Percentiles rank a stretch among this genome's conserved stretches.
Conservation (phyloP, 2,113 vertebrate genomes). For the Bos javanicus region DNA sequence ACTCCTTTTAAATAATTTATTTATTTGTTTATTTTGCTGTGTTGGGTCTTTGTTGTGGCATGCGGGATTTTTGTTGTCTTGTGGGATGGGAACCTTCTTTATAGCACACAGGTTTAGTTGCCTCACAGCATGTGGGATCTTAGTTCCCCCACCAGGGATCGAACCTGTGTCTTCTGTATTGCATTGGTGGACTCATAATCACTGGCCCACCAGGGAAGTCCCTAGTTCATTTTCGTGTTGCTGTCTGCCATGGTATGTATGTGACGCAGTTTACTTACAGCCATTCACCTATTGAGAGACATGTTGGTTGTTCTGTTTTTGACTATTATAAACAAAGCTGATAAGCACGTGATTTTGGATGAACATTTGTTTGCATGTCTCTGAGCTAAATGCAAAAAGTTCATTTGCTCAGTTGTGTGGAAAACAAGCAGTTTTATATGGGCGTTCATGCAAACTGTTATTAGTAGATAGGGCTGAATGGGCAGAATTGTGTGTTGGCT, state of each 20-base stretch:
- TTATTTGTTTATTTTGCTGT: neutral
- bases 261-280: neutral
- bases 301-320: neutral
- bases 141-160: neutral
- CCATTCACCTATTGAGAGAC: neutral
- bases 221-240: neutral
- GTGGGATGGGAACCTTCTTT: neutral
- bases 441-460: neutral
- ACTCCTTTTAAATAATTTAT: neutral
- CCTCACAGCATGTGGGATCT: neutral
- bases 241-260: neutral
- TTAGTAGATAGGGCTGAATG: neutral
- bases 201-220: neutral
- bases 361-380: neutral
- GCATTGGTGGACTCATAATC: neutral
- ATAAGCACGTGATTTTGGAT: neutral
- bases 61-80: neutral
- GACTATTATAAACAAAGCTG: neutral
- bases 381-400: neutral
- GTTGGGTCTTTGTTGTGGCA: neutral
- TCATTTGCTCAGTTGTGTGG: neutral
- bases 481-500: accelerated
- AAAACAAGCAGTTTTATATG: neutral
- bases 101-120: neutral
- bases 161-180: neutral